Base-by-base conservation (phyloP, 2,113 vertebrate genomes). In the Tupaia chinensis region DNA sequence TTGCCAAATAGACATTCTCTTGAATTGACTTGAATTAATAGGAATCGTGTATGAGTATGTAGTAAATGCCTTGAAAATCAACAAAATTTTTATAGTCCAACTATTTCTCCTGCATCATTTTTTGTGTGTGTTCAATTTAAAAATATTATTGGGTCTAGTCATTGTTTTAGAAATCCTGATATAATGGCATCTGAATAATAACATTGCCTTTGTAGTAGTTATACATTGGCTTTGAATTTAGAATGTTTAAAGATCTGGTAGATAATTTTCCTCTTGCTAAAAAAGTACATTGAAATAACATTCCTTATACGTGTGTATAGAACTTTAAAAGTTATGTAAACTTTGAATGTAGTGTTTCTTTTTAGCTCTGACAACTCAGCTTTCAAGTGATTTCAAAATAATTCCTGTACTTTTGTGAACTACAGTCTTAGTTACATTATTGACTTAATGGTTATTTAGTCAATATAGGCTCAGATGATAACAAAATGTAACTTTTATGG, bases 381-480 rank as follows among this genome's bases (percentile, higher is more conserved):
- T 20, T 96, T 80, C 74, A 20, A 77, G 27, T 96, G 19, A 70
- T 56, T 96, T 96, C 78, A 93, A 34, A 93, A 85, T 88, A 86
- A 60, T 79, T 53, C 54, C 10, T 84, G 1, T 72, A 6, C 32
- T 89, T 92, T 94, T 73, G 78, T 87, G 70, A 82, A 82, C 27
- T 89, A 44, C 44, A 44, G 44, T 44, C 22, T 88, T 79, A 65
- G 76, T 65, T 91, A 32, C 76, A 9, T 87, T 65, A 84, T 29
- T 92, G 60, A 87, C 61, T 90, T 92, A 16, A 78, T 82, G 13
- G 5, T 95, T 81, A 66, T 22, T 5, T 29, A 32, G 32, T 32
- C 32, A 32, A 32, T 32, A 32, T 32, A 89, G 77, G 27, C 76
- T 87, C 27, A 80, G 19, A 15, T 89, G 81, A 61, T 83, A 73